These are phyloP conservation scores for Hyles euphorbiae DNA, from an alignment of 1,140 invertebrate species.

Conservation along the genomic window DNA sequence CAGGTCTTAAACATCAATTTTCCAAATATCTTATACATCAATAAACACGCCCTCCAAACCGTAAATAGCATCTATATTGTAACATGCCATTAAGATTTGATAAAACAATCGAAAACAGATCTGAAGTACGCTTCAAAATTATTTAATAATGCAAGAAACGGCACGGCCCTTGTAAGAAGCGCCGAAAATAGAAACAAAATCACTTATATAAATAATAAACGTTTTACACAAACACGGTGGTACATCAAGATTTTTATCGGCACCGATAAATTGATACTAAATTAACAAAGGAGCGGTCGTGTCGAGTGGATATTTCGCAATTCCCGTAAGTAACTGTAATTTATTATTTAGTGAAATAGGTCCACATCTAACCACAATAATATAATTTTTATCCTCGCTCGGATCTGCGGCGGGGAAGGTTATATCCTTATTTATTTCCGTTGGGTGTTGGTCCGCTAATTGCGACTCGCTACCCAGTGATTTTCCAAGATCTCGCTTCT, in stretches of 20 bases:
- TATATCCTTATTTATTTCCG: slow-evolving; percentile 74
- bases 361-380: slow-evolving; percentile 31
- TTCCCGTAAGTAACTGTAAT: slow-evolving; percentile 13
- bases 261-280: slow-evolving; percentile 9
- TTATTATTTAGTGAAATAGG: slow-evolving; percentile 15
- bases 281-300: slow-evolving; percentile 6
- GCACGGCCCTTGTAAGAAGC: no score
- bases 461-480: slow-evolving; percentile 61
- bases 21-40: no score
- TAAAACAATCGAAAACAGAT: no score
- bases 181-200: no score
- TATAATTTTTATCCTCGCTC: slow-evolving; percentile 57
- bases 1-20: no score
- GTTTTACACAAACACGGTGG: no score
- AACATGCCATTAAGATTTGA: no score
- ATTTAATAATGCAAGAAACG: no score
- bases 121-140: no score
- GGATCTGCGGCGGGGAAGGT: slow-evolving; percentile 44
- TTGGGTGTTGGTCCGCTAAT: slow-evolving; percentile 66
- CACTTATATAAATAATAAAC: no score
- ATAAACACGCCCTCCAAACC: no score
- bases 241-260: slow-evolving; percentile 1
- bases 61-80: no score
- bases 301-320: slow-evolving; percentile 9
- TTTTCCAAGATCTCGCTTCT: slow-evolving; percentile 67